Conservation (phyloP, 92 coral and sea anemone species). For the Paramuricea clavata region DNA sequence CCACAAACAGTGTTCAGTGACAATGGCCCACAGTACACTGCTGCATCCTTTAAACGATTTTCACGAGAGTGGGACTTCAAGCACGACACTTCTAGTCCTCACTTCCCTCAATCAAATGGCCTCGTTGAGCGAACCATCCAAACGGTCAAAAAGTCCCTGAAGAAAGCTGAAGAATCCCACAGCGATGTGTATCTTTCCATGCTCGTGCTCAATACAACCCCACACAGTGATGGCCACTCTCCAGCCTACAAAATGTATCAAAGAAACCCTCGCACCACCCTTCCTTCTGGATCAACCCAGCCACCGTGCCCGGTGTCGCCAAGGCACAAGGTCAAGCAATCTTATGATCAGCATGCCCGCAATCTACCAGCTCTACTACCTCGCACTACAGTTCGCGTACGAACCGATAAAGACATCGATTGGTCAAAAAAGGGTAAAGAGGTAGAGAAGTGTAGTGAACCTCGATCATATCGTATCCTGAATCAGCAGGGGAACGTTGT, state of each 20-base stretch:
- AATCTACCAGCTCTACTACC: too few relatives aligned
- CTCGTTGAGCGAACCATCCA: constrained; percentile 13
- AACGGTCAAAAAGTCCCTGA: background rate
- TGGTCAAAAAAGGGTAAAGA: too few relatives aligned
- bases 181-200: constrained; percentile 5
- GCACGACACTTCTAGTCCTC: constrained; percentile 19
- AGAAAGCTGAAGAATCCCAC: constrained; percentile 14
- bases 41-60: constrained; percentile 9
- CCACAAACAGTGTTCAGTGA: constrained; percentile 19
- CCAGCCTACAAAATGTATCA: constrained; percentile 3
- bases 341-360: constrained; percentile 14
- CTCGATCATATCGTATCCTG: too few relatives aligned
- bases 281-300: background rate
- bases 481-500: too few relatives aligned
- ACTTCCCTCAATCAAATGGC: constrained; percentile 16
- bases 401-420: too few relatives aligned
- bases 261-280: background rate
- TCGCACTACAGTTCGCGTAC: too few relatives aligned
- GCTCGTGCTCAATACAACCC: constrained; percentile 11
- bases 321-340: background rate
- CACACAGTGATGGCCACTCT: background rate
- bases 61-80: constrained; percentile 22
- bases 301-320: too few relatives aligned
- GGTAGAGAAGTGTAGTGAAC: too few relatives aligned
- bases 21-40: constrained; percentile 24